These are phyloP conservation scores for Syngnathus acus DNA, from an alignment of 2,797 vertebrate species.

Conservation along the genomic window DNA sequence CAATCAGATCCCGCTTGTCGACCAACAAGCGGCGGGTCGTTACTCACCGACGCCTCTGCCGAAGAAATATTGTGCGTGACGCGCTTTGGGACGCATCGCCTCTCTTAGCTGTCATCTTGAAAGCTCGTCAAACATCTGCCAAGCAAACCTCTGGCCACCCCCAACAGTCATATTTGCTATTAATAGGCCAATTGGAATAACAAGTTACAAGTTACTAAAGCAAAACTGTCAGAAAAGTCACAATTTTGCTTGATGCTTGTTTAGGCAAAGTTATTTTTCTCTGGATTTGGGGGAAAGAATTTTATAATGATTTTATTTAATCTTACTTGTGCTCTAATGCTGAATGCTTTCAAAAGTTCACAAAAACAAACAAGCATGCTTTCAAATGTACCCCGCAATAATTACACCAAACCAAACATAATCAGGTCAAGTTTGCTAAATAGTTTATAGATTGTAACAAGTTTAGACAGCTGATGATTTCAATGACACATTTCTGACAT, in stretches of 20 bases:
- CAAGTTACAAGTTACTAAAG: not conserved
- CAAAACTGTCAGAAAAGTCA: no score
- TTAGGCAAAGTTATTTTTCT: no score
- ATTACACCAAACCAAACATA: not conserved
- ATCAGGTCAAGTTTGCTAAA: not conserved
- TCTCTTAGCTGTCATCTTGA: slow-evolving; percentile 68
- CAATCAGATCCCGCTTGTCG: slow-evolving; percentile 49
- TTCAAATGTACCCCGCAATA: not conserved
- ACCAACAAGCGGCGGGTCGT: slow-evolving; percentile 42
- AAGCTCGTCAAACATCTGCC: slow-evolving; percentile 66
- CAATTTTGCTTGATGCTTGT: no score
- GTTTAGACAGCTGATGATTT: not conserved
- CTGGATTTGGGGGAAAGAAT: no score
- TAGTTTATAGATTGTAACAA: not conserved
- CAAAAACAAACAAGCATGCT: not conserved
- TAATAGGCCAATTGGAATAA: not conserved
- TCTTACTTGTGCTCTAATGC: no score
- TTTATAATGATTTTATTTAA: no score
- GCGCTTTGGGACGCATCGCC: slow-evolving; percentile 55
- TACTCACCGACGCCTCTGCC: slow-evolving; percentile 42
- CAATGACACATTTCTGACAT: not conserved
- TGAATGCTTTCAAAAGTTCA: not conserved
- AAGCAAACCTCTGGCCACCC: slow-evolving; percentile 39
- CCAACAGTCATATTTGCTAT: not conserved
- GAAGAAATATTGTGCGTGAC: slow-evolving; percentile 50